Base-by-base conservation (phyloP, 2,113 vertebrate species). In the Hiodon alosoides region DNA sequence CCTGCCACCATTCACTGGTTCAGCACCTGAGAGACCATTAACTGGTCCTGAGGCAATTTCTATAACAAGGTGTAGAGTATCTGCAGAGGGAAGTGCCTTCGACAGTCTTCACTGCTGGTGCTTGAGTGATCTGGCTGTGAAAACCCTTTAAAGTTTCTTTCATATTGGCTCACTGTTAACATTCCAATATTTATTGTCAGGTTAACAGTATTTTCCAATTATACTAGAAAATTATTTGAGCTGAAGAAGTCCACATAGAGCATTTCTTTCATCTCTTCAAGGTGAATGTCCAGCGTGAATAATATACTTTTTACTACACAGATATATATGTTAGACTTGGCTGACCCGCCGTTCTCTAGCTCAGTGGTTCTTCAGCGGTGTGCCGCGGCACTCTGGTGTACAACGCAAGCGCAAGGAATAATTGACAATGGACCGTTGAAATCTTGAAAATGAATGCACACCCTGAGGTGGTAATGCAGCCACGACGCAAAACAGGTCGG, bases 11-110 rank as follows among this genome's bases (percentile, higher is more conserved):
- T 66, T 13, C 64, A 5, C 17, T 7, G 31, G 31, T 50, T 53
- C 54, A 4, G 16, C 7, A 16, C 16, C 72, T 67, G 72, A 74
- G 62, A 57, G 72, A 52, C 31, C 31, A 74, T 74, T 57, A 74
- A 2, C 62, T n/a, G 72, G 16, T 55, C 11, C 72, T 7, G 53
- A 58, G 52, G 61, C 61, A 8, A 66, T 74, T 64, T 65, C 61
- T 73, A 73, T 65, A 73, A 73, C 72, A 73, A 73, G 72, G 72
- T 62, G 14, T 17, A 53, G 9, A n/a, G 62, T 16, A 31, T 58
- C 62, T 54, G 10, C 50, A 54, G 50, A 4, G 64, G 62, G 9
- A 64, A 4, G 54, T 14, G 73, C 5, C 13, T 17, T 53, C 46
- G 0, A 13, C 54, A 67, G 64, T 11, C 64, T 50, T 46, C 13